These are phyloP conservation scores for Rhopalosiphum nymphaeae DNA, from an alignment of 2,888 invertebrate species.

Conservation along the genomic window DNA sequence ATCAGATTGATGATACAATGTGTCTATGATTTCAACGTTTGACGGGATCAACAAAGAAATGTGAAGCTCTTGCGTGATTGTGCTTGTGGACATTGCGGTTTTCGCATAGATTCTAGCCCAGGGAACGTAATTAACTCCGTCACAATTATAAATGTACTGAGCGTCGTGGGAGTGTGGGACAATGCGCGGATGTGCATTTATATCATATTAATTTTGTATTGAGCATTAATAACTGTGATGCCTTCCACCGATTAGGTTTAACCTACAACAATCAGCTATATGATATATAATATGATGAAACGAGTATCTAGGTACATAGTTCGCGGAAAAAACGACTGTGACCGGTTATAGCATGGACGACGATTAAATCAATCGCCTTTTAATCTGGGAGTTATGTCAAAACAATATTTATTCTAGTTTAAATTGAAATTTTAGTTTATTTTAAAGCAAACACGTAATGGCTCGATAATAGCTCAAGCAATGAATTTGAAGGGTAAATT, in stretches of 20 bases:
- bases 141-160: neutral
- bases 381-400: neutral
- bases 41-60: neutral
- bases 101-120: neutral
- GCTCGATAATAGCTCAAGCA: neutral
- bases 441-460: neutral
- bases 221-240: neutral
- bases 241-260: neutral
- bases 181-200: neutral
- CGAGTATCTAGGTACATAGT: neutral
- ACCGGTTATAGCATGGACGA: neutral
- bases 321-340: neutral
- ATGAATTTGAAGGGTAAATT: neutral
- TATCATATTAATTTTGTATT: neutral
- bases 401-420: neutral
- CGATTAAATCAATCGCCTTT: neutral
- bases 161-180: neutral
- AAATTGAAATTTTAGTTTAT: neutral
- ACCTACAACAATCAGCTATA: neutral
- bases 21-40: neutral
- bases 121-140: neutral
- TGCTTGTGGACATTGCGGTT: neutral
- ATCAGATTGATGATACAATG: too few relatives aligned
- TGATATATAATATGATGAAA: neutral
- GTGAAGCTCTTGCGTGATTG: neutral